phyloP scores from a whole-genome alignment of 2,888 invertebrate genomes.

The Leptinotarsa juncta region DNA sequence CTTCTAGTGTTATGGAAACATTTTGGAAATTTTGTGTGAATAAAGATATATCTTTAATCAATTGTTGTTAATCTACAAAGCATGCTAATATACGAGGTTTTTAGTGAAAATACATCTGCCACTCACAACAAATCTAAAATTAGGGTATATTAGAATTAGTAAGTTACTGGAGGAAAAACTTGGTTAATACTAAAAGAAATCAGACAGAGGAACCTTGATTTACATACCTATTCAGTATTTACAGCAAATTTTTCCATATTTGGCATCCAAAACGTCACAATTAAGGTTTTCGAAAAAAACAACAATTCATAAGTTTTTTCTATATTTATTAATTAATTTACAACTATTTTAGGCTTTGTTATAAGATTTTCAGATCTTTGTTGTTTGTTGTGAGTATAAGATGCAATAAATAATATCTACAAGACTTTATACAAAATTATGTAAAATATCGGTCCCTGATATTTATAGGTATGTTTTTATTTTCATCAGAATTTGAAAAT shows the following conservation, averaged over 20 bases:
- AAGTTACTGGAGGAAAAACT: conserved; percentile 46
- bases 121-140: conserved; percentile 65
- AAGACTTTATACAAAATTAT: conserved; percentile 65
- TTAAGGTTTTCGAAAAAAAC: conserved; percentile 35
- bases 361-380: conserved; percentile 58
- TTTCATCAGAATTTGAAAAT: conserved; percentile 51
- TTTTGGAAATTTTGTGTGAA: not conserved
- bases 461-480: conserved; percentile 53
- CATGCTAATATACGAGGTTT: conserved; percentile 36
- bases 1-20: not conserved
- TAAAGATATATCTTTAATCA: not conserved
- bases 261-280: conserved; percentile 21
- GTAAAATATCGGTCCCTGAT: conserved; percentile 65
- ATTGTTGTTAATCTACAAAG: conserved; percentile 38
- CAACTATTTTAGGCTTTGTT: conserved; percentile 60
- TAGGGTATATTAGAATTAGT: conserved; percentile 49
- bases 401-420: conserved; percentile 66
- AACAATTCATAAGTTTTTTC: conserved; percentile 35
- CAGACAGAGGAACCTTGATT: conserved; percentile 35
- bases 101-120: conserved; percentile 59
- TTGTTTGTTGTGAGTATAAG: conserved; percentile 66
- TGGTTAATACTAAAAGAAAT: conserved; percentile 38
- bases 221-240: conserved; percentile 44
- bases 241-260: conserved; percentile 38
- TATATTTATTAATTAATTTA: conserved; percentile 62